Evolutionary conservation across 2,888 invertebrate species (phyloP).

Genomic region (Cenopis cana): DNA sequence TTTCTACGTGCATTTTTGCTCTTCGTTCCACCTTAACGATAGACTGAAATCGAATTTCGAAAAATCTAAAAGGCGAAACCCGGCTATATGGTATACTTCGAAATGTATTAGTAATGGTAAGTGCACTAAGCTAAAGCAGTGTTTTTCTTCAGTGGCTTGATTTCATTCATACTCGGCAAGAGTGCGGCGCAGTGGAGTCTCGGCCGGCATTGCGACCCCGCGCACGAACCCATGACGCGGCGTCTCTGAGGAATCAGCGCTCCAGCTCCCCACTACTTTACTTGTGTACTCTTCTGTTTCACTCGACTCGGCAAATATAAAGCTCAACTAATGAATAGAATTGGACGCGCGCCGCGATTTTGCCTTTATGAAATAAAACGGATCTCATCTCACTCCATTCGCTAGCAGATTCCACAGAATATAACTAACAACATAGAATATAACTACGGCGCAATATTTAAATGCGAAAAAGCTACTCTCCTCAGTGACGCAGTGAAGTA

Average conservation of each 20-base stretch:
- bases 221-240: conserved; percentile 62
- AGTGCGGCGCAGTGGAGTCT: conserved; percentile 31
- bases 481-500: conserved; percentile 50
- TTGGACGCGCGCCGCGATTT: conserved; percentile 32
- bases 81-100: neutral
- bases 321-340: conserved; percentile 42
- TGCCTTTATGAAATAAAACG: conserved; percentile 33
- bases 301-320: conserved; percentile 51
- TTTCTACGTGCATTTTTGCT: conserved; percentile 5
- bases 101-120: neutral
- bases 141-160: conserved; percentile 17
- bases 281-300: conserved; percentile 56
- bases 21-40: neutral
- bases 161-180: conserved; percentile 17
- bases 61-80: neutral
- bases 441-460: conserved; percentile 39
- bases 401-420: conserved; percentile 19
- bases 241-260: conserved; percentile 63
- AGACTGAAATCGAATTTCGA: neutral
- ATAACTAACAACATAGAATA: conserved; percentile 29
- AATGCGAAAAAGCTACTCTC: conserved; percentile 47
- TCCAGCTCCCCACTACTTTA: conserved; percentile 53
- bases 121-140: neutral
- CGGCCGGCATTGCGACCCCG: conserved; percentile 60
- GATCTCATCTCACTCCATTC: neutral